A percentile compares a stretch with the other conserved stretches of the same genome.
Evolutionary conservation across 2,888 invertebrate species (phyloP).

Genomic region (Sarcophaga caerulescens): DNA sequence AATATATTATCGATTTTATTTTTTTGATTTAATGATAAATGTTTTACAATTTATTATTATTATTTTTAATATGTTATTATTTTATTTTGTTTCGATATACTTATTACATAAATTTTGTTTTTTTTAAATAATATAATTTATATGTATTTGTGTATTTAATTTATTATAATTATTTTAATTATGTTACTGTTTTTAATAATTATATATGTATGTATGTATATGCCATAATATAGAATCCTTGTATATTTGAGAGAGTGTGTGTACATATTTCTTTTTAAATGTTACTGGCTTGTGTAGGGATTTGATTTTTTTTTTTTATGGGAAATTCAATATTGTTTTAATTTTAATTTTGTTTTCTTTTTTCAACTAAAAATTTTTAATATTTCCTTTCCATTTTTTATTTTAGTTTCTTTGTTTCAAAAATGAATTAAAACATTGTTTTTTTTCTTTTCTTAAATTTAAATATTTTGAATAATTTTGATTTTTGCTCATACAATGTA

Average conservation of each 20-base stretch:
- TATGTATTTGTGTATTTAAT: background rate
- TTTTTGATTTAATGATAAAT: slow-evolving; percentile 60
- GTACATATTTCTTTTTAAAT: slow-evolving; percentile 45
- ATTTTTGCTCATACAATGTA: slow-evolving; percentile 67
- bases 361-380: slow-evolving; percentile 69
- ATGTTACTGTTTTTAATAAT: slow-evolving; percentile 45
- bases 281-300: background rate
- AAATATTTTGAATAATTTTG: slow-evolving; percentile 71
- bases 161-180: slow-evolving; percentile 37
- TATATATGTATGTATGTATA: slow-evolving; percentile 57
- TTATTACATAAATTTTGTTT: slow-evolving; percentile 11
- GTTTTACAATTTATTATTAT: background rate
- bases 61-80: slow-evolving; percentile 10
- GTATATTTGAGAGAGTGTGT: background rate
- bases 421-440: slow-evolving; percentile 66
- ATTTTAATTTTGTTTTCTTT: slow-evolving; percentile 21
- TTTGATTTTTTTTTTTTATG: slow-evolving; percentile 59
- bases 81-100: slow-evolving; percentile 6
- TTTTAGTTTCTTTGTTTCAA: slow-evolving; percentile 50
- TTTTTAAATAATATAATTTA: background rate
- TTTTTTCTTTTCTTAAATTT: slow-evolving; percentile 56
- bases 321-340: slow-evolving; percentile 61
- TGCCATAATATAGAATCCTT: background rate
- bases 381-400: slow-evolving; percentile 59
- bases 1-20: background rate